Evolutionary conservation across 23 tunicate species (phyloP).

Genomic region (Styela plicata): DNA sequence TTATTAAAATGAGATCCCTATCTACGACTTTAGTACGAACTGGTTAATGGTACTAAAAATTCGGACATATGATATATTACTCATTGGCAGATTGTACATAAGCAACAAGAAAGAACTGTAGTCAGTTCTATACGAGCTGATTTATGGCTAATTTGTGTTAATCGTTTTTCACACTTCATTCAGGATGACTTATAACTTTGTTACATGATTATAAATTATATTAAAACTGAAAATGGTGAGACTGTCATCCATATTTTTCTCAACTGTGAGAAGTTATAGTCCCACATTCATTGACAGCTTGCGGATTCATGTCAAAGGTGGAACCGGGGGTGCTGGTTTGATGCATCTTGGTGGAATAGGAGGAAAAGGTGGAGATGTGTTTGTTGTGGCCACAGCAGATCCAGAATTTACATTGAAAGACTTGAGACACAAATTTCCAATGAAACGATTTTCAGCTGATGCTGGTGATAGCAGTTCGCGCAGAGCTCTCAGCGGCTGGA

Average conservation of each 20-base stretch:
- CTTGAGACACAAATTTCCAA: slow-evolving; percentile 47
- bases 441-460: slow-evolving; percentile 67
- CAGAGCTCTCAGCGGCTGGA: slow-evolving; percentile 45
- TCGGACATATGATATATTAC: too few relatives aligned
- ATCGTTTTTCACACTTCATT: too few relatives aligned
- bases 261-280: slow-evolving; percentile 31
- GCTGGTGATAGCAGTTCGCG: slow-evolving; percentile 40
- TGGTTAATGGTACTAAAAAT: too few relatives aligned
- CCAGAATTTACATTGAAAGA: slow-evolving; percentile 32
- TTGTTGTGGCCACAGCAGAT: slow-evolving; percentile 50
- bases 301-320: slow-evolving; percentile 81
- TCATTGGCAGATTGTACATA: too few relatives aligned
- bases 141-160: too few relatives aligned
- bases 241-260: not conserved
- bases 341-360: slow-evolving; percentile 70
- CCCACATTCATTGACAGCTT: slow-evolving; percentile 62
- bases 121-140: too few relatives aligned
- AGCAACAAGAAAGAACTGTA: too few relatives aligned
- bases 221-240: slow-evolving; percentile 21
- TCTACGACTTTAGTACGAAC: too few relatives aligned
- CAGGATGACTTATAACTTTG: too few relatives aligned
- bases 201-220: too few relatives aligned
- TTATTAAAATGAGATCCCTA: too few relatives aligned
- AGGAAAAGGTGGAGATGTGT: slow-evolving; percentile 85
- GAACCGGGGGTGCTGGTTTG: slow-evolving; percentile 76